Evolutionary conservation across 2,113 vertebrate species (phyloP).

Genomic region (Lates calcarifer): DNA sequence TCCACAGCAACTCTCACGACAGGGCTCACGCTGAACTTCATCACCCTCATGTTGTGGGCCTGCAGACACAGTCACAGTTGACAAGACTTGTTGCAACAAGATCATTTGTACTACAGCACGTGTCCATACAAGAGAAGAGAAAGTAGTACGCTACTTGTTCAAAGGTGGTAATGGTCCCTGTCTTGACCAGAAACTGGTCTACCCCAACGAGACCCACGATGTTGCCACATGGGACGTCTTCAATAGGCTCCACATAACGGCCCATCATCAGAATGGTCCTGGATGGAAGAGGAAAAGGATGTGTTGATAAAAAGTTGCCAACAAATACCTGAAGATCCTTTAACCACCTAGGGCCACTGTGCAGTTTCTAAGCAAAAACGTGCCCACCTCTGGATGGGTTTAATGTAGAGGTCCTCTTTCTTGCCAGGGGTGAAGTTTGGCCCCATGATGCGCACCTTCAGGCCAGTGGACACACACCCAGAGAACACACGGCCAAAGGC

Average conservation of each 20-base stretch:
- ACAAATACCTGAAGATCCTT: background rate
- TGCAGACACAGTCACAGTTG: slow-evolving; percentile 72
- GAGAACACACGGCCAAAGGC: slow-evolving; percentile 97
- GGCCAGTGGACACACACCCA: slow-evolving; percentile 92
- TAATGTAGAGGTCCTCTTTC: slow-evolving; percentile 95
- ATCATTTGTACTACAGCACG: background rate
- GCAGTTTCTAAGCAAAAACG: background rate
- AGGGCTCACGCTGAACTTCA: slow-evolving; percentile 98
- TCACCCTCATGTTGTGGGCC: slow-evolving; percentile 96
- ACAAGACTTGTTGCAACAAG: background rate
- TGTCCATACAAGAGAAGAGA: background rate
- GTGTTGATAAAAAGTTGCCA: background rate
- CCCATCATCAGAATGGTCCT: slow-evolving; percentile 99
- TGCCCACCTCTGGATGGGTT: slow-evolving; percentile 95
- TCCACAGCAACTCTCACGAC: slow-evolving; percentile 95
- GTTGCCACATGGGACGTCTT: slow-evolving; percentile 97
- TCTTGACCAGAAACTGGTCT: slow-evolving; percentile 95
- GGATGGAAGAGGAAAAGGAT: background rate
- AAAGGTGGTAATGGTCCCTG: slow-evolving; percentile 94
- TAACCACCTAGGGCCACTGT: background rate
- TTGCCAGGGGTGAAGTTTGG: slow-evolving; percentile 96
- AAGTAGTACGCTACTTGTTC: slow-evolving; percentile 76
- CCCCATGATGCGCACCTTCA: slow-evolving; percentile 97
- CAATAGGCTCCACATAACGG: slow-evolving; percentile 94
- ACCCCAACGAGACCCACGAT: slow-evolving; percentile 96